Conservation (phyloP, 2,113 vertebrate genomes). For the Lophius piscatorius region DNA sequence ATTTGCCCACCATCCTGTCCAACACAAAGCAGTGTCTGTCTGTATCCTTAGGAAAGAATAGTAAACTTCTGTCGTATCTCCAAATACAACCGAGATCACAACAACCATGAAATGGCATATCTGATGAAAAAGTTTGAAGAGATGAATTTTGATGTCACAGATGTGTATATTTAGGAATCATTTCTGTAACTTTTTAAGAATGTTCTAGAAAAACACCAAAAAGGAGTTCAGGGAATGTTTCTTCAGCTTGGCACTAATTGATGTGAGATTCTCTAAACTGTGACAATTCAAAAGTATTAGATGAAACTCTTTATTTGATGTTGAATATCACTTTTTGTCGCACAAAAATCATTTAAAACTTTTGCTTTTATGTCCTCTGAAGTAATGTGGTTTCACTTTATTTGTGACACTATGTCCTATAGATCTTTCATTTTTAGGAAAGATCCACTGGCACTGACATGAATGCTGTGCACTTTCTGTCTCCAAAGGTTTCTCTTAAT, state of each 20-base stretch:
- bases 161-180: constrained; percentile 22
- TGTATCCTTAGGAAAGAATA: constrained; percentile 3
- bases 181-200: constrained; percentile 22
- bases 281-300: constrained; percentile 3
- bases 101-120: constrained; percentile 8
- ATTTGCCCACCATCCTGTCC: neutral
- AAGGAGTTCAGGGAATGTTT: constrained; percentile 22
- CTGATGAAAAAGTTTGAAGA: neutral
- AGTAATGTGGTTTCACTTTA: constrained; percentile 17
- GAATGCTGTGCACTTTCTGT: constrained; percentile 46
- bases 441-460: constrained; percentile 25
- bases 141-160: constrained; percentile 24
- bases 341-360: constrained; percentile 10
- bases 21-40: constrained; percentile 28
- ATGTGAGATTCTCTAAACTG: constrained; percentile 17
- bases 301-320: constrained; percentile 15
- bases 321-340: constrained; percentile 28
- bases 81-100: constrained; percentile 16
- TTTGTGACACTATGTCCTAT: too few species aligned
- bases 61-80: constrained; percentile 7
- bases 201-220: constrained; percentile 64
- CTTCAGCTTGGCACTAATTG: constrained; percentile 5
- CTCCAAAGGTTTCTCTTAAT: constrained; percentile 9
- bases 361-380: constrained; percentile 28
- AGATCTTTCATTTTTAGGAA: too few species aligned